Base-by-base conservation (phyloP, 2,888 invertebrate genomes). In the Hybos culiciformis region DNA sequence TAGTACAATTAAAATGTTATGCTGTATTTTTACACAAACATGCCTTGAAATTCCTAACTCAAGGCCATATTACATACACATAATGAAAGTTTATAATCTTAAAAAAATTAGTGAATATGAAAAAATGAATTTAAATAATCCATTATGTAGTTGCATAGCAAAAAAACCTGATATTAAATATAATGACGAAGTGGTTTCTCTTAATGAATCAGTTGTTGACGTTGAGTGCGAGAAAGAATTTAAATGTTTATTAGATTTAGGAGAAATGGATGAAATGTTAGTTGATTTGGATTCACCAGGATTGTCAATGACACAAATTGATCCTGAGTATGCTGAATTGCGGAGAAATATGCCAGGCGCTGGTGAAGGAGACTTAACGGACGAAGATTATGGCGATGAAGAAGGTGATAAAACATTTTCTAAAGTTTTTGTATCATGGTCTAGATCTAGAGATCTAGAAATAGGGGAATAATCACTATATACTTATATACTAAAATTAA, bases 1-100 rank as follows among this genome's bases (percentile, higher is more conserved):
- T 23, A 55, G 55, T 11, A 53, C 52, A 8, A 48, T 63, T 5
- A 56, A 59, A 26, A 51, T 54, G 1, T 45, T 63, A 26, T 46
- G 59, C 23, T 62, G 58, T 37, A 54, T 58, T 3, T 56, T 64
- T 3, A 59, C 58, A 21, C 56, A 64, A 32, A 46, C 59, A 2
- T 47, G 64, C 1, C 47, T 65, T 3, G 61, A 63, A 36, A 53
- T 61, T 1, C 58, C 59, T 43, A 52, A 57, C 4, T 39, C 49
- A 52, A 20, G 56, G 63, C 23, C 61, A 61, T 45, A 11, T 41
- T 6, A 34, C 20, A 24, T 36, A 37, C 21, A 34, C 14, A 15
- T 15, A 20, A 19, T 41, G n/a, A 29, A 29, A 12, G n/a, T 29
- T 6, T 29, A n/a, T 29, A n/a, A n/a, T 29, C 4, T 29, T 12